These are phyloP conservation scores for Panulirus ornatus DNA, from an alignment of 1,140 invertebrate genomes.

Conservation along the genomic window DNA sequence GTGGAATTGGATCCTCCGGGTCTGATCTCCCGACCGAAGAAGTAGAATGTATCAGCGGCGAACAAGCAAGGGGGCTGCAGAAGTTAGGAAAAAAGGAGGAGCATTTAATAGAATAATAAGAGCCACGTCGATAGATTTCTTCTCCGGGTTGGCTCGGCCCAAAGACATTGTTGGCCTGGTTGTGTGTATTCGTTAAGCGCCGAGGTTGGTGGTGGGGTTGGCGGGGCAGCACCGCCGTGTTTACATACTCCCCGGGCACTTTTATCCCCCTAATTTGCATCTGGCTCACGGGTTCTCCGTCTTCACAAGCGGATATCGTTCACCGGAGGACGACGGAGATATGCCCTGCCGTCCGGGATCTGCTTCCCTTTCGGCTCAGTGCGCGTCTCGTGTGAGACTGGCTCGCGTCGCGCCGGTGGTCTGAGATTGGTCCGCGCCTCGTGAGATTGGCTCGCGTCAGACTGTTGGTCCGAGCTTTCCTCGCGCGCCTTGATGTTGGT, in stretches of 20 bases:
- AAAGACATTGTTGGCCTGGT: not conserved
- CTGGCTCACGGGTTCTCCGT: not conserved
- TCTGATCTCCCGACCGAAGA: not conserved
- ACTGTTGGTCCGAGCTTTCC: too few relatives aligned
- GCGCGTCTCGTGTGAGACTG: too few relatives aligned
- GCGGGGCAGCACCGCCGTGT: not conserved
- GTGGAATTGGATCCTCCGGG: slow-evolving; percentile 42
- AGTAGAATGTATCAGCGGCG: slow-evolving; percentile 2
- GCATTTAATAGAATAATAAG: slow-evolving; percentile 4
- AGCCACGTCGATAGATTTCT: not conserved
- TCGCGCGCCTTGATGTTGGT: too few relatives aligned
- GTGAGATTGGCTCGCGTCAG: too few relatives aligned
- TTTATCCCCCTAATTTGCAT: not conserved
- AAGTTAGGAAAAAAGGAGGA: not conserved
- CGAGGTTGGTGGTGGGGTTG: not conserved
- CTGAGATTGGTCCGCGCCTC: too few relatives aligned
- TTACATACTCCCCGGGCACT: not conserved
- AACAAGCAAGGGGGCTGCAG: too few relatives aligned
- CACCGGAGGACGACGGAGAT: not conserved
- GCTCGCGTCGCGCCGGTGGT: too few relatives aligned
- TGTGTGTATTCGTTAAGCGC: not conserved
- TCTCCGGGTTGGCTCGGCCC: not conserved
- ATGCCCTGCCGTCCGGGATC: not conserved
- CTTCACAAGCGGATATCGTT: not conserved
- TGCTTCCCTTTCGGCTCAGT: too few relatives aligned